phyloP scores from a whole-genome alignment of 2,888 invertebrate genomes.

The Sinodicranocentrus sp. region DNA sequence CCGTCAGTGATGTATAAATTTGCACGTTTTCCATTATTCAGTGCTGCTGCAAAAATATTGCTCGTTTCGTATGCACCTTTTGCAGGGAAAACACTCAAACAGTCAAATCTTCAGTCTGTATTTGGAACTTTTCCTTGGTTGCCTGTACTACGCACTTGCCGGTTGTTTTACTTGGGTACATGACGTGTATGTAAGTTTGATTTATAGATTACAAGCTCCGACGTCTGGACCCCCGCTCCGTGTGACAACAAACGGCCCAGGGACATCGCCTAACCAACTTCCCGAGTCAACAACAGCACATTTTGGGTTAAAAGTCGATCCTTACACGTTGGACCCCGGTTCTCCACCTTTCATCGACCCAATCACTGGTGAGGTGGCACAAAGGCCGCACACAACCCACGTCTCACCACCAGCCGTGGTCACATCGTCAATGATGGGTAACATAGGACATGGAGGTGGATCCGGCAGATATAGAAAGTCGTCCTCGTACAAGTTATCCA shows the following conservation, averaged over 20 bases:
- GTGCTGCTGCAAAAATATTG: slow-evolving; percentile 37
- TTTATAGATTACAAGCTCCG: slow-evolving; percentile 74
- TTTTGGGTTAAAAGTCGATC: slow-evolving; percentile 76
- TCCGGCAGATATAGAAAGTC: slow-evolving; percentile 63
- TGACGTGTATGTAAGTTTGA: slow-evolving; percentile 70
- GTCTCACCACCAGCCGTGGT: slow-evolving; percentile 75
- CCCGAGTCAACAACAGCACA: slow-evolving; percentile 76
- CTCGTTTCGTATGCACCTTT: not conserved
- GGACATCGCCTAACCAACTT: slow-evolving; percentile 72
- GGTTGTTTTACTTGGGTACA: slow-evolving; percentile 59
- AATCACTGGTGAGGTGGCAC: slow-evolving; percentile 70
- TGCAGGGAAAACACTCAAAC: too few relatives aligned
- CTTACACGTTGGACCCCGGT: slow-evolving; percentile 73
- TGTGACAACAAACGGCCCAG: slow-evolving; percentile 65
- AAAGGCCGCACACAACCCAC: slow-evolving; percentile 75
- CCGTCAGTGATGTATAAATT: too few relatives aligned
- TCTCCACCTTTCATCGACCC: slow-evolving; percentile 74
- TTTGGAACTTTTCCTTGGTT: slow-evolving; percentile 40
- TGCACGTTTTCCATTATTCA: slow-evolving; percentile 1
- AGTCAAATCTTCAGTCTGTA: slow-evolving; percentile 23
- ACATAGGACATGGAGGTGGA: slow-evolving; percentile 48
- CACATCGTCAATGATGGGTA: slow-evolving; percentile 74
- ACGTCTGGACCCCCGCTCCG: slow-evolving; percentile 62
- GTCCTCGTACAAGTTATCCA: slow-evolving; percentile 62
- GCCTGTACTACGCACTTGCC: slow-evolving; percentile 54